Evolutionary conservation across 2,797 vertebrate species (phyloP).

Genomic region (Muscicapa comitata): DNA sequence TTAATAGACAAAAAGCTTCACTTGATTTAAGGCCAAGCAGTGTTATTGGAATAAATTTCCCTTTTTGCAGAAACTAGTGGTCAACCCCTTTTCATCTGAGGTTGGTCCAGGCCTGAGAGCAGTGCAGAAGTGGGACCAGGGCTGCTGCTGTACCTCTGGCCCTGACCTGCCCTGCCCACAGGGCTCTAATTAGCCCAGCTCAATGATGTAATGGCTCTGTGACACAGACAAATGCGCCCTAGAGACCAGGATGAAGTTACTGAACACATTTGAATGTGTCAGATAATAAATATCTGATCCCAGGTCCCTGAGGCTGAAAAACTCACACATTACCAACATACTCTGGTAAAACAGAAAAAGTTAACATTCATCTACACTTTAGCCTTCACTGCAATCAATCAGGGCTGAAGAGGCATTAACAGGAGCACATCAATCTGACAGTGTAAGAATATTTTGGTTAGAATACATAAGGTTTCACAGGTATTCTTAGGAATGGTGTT

Average conservation of each 20-base stretch:
- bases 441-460: not conserved
- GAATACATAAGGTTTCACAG: not conserved
- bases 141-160: not conserved
- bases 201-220: not conserved
- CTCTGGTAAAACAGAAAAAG: not conserved
- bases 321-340: not conserved
- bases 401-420: not conserved
- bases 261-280: not conserved
- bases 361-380: not conserved
- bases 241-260: conserved; percentile 6
- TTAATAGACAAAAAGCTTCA: not conserved
- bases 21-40: not conserved
- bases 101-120: not conserved
- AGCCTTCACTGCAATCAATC: not conserved
- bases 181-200: not conserved
- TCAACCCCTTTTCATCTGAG: not conserved
- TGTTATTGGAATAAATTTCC: not conserved
- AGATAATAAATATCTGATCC: conserved; percentile 17
- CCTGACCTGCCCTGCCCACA: not conserved
- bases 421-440: not conserved
- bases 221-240: not conserved
- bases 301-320: not conserved
- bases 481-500: not conserved
- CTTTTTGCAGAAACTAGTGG: not conserved
- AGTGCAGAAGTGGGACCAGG: not conserved